These are phyloP conservation scores for Clarias laeviceps DNA, from an alignment of 2,797 vertebrate genomes.

Conservation along the genomic window DNA sequence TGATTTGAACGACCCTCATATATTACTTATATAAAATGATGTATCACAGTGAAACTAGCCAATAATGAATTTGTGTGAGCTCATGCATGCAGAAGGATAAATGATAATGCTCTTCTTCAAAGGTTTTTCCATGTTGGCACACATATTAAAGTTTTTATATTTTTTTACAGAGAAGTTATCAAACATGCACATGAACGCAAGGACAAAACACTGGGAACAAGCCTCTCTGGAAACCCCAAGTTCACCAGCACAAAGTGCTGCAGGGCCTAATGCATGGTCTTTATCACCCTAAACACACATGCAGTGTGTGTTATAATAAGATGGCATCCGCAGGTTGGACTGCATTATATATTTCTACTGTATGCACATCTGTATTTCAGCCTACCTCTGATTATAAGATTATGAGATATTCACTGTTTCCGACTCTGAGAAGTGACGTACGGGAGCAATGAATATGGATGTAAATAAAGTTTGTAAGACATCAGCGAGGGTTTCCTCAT, in stretches of 20 bases:
- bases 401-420: neutral
- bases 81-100: neutral
- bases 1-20: no score
- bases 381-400: conserved; percentile 22
- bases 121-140: neutral
- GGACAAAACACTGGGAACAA: conserved; percentile 78
- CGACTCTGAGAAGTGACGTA: neutral
- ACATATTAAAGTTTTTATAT: conserved; percentile 4
- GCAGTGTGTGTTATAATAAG: conserved; percentile 6
- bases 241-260: conserved; percentile 83
- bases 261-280: conserved; percentile 57
- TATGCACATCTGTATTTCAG: conserved; percentile 14
- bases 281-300: neutral
- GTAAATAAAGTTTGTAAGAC: neutral
- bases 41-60: neutral
- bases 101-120: neutral
- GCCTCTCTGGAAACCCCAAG: conserved; percentile 74
- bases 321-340: neutral
- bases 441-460: neutral
- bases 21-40: no score
- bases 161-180: conserved; percentile 81
- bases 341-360: neutral
- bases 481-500: neutral
- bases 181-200: conserved; percentile 75
- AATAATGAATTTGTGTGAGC: neutral